Conservation (phyloP, 2,113 vertebrate species). For the Protomyctophum bolini region DNA sequence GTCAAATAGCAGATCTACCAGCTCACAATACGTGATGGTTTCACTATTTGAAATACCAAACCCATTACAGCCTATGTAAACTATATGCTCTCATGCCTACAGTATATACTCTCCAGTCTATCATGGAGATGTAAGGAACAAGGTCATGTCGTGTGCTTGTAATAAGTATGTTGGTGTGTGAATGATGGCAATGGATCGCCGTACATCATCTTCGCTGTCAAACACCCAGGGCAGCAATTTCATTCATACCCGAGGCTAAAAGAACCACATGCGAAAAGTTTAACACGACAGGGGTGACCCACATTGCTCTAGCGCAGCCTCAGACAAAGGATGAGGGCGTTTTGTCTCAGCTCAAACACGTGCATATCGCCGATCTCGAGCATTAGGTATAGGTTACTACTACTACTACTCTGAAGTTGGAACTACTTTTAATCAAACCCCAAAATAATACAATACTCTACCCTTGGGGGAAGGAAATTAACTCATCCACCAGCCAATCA, state of each 20-base stretch:
- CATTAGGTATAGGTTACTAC: neutral
- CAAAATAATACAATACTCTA: too few species aligned
- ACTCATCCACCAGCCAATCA: neutral
- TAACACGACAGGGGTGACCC: neutral
- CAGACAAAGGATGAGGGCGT: neutral
- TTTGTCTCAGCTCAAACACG: neutral
- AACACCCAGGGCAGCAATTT: slow-evolving; percentile 8
- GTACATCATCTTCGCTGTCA: slow-evolving; percentile 41
- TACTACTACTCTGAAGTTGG: neutral
- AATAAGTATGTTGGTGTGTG: slow-evolving; percentile 42
- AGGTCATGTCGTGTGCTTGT: slow-evolving; percentile 21
- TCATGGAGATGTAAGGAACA: too few species aligned
- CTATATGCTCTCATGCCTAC: too few species aligned
- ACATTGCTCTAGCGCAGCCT: slow-evolving; percentile 11
- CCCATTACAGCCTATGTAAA: too few species aligned
- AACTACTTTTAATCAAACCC: neutral
- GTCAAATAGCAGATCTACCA: too few species aligned
- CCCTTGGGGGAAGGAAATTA: neutral
- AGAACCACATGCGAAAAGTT: slow-evolving; percentile 12
- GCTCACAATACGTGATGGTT: too few species aligned
- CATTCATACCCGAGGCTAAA: slow-evolving; percentile 24
- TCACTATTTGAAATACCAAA: too few species aligned
- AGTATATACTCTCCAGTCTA: too few species aligned
- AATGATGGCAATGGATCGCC: slow-evolving; percentile 25
- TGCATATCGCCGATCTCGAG: too few species aligned